Evolutionary conservation across 2,113 vertebrate genomes (phyloP).

Genomic region (Centropus bengalensis): DNA sequence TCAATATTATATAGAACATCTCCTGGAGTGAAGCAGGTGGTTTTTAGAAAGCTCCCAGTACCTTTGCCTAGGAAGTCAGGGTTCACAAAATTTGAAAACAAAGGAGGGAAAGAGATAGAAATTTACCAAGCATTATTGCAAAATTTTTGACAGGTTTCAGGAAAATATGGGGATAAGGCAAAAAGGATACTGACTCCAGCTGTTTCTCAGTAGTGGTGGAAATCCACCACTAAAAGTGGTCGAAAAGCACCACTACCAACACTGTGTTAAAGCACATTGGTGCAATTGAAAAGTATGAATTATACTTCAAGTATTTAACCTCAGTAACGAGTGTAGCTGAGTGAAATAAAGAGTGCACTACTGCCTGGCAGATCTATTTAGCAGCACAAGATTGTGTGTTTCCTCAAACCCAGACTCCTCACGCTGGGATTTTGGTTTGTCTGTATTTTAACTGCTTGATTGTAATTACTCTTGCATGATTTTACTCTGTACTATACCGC

Average conservation of each 20-base stretch:
- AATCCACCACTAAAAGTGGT: background rate
- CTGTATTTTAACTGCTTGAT: background rate
- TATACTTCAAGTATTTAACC: background rate
- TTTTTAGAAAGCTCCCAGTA: background rate
- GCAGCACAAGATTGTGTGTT: background rate
- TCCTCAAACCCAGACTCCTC: background rate
- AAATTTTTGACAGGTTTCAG: background rate
- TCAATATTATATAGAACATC: background rate
- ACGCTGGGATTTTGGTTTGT: background rate
- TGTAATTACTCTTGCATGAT: background rate
- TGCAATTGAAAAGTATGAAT: background rate
- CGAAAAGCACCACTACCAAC: background rate
- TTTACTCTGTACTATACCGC: fast-evolving
- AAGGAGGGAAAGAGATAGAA: background rate
- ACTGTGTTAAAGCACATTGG: background rate
- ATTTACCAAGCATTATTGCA: background rate
- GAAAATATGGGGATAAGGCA: background rate
- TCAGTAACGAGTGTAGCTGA: fast-evolving
- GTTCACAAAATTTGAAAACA: background rate
- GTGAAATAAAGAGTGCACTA: background rate
- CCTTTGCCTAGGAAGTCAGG: background rate
- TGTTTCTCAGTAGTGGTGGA: background rate
- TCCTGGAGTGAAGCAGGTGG: background rate
- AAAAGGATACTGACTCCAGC: background rate
- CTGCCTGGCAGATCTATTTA: background rate